Conservation (phyloP, 2,888 invertebrate genomes). For the Smittia aterrima region DNA sequence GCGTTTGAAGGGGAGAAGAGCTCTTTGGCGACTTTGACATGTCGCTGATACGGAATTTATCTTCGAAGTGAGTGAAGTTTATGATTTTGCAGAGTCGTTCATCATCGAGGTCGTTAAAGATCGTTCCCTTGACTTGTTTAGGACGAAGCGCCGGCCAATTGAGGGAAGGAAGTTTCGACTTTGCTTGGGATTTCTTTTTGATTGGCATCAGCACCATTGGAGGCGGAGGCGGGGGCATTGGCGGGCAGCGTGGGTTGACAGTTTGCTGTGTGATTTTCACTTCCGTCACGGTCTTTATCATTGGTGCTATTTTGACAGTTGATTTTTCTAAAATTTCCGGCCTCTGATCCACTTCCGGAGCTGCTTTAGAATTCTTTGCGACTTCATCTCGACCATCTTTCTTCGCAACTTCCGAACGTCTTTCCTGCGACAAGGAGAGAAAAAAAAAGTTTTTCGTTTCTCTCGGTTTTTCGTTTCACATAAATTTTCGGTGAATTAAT, state of each 20-base stretch:
- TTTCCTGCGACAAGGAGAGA: slow-evolving; percentile 3
- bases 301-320: slow-evolving; percentile 32
- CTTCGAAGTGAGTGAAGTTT: slow-evolving; percentile 39
- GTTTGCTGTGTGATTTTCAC: neutral
- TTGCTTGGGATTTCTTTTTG: slow-evolving; percentile 20
- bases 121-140: slow-evolving; percentile 21
- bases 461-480: slow-evolving; percentile 24
- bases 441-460: slow-evolving; percentile 2
- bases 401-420: slow-evolving; percentile 29
- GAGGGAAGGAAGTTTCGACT: slow-evolving; percentile 15
- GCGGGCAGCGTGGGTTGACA: neutral
- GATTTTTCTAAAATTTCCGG: slow-evolving; percentile 30
- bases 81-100: slow-evolving; percentile 2
- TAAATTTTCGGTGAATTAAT: slow-evolving; percentile 41
- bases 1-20: neutral
- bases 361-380: slow-evolving; percentile 12
- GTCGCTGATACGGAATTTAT: slow-evolving; percentile 26
- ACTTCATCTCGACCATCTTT: slow-evolving; percentile 12
- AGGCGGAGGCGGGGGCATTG: slow-evolving; percentile 29
- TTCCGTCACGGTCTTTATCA: neutral
- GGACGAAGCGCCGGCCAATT: slow-evolving; percentile 28
- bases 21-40: neutral
- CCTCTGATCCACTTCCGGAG: slow-evolving; percentile 10
- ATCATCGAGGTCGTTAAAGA: slow-evolving; percentile 22
- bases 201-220: neutral